Evolutionary conservation across 2,797 vertebrate genomes (phyloP), one percentile per base, ranked within the genome.

Genomic region (Percopsis omiscomaycus): DNA sequence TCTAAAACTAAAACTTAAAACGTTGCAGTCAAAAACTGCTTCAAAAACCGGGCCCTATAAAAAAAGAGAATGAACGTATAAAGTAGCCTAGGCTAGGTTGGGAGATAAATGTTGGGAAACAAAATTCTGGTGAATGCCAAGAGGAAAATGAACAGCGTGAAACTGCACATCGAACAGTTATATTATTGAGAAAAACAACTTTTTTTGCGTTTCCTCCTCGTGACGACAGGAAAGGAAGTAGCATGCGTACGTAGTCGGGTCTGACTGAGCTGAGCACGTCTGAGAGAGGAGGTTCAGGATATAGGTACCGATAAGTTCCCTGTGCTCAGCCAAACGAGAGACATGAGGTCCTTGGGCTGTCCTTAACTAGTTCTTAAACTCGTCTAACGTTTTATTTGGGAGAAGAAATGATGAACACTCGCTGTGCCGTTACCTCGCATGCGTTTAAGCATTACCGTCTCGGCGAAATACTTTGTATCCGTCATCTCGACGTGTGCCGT

Each of bases 261-360:
- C 9, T 63, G 73, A 64, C 13, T 22, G 64, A 77, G 50, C 71
- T 71, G 74, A 73, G 72, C 71, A 59, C 78, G 76, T 84, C 85
- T 84, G 15, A 9, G 59, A 16, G 44, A 66, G 28, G 55, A 78
- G 70, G 81, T 79, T 54, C 86, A 88, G 88, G 87, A 91, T 87
- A 83, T 76, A 65, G 77, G 79, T 59, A 80, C 69, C 42, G 74
- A 80, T 70, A 82, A 77, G 16, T 90, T 90, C 71, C 69, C 65
- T 72, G 51, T 64, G 74, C 58, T 72, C 78, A 88, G 37, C 61
- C 83, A 66, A 68, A 51, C 69, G 72, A 76, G 70, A 75, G 55
- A 73, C 82, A 73, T 77, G 78, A 71, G 73, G 59, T 72, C 47
- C 28, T 29, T 22, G 61, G 42, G 30, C 46, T 66, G 42, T 56